Conservation (phyloP, 1,140 invertebrate species). For the Sitophilus oryzae region DNA sequence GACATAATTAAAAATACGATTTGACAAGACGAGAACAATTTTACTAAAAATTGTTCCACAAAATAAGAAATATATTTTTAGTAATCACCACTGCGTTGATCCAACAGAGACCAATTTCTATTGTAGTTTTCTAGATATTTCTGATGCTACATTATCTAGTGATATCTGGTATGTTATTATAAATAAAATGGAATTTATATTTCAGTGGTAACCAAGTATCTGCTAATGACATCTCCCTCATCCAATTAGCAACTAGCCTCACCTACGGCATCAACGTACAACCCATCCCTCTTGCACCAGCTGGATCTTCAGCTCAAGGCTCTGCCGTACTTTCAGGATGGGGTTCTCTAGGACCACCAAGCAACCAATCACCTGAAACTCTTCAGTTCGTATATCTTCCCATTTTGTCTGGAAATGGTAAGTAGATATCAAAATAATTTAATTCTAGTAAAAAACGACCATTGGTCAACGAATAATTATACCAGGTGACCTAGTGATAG, state of each 20-base stretch:
- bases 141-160: too few species aligned
- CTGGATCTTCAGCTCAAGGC: background rate
- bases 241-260: background rate
- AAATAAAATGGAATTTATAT: background rate
- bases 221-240: background rate
- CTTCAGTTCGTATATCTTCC: background rate
- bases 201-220: background rate
- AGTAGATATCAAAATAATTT: background rate
- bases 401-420: background rate
- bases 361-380: background rate
- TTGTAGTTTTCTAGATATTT: too few species aligned
- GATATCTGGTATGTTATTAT: background rate
- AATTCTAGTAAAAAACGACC: too few species aligned
- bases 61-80: too few species aligned
- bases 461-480: too few species aligned
- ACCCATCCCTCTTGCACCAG: background rate
- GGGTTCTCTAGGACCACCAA: background rate
- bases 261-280: background rate
- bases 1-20: too few species aligned
- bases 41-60: too few species aligned
- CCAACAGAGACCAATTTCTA: too few species aligned
- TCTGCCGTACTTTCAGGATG: background rate
- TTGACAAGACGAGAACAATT: too few species aligned
- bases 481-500: too few species aligned
- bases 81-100: too few species aligned